Percentiles rank a stretch among this genome's conserved stretches.
Conservation (phyloP, 2,113 vertebrate species). For the Speoplatyrhinus poulsoni region DNA sequence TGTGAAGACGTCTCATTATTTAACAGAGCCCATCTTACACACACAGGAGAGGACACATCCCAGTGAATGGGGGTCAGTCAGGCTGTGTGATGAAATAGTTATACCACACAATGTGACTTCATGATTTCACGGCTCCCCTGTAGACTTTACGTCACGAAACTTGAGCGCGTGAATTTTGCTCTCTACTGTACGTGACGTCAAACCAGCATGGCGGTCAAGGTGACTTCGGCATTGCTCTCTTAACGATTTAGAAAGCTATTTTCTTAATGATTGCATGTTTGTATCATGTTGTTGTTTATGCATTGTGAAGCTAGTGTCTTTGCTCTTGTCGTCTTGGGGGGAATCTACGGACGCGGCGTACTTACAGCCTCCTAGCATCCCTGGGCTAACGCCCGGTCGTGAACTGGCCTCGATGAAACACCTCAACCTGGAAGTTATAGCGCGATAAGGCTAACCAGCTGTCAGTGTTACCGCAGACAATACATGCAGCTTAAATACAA, state of each 20-base stretch:
- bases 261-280: slow-evolving; percentile 23
- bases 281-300: slow-evolving; percentile 5
- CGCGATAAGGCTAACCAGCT: slow-evolving; percentile 41
- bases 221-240: slow-evolving; percentile 83
- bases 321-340: neutral
- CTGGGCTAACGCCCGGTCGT: slow-evolving; percentile 49
- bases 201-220: slow-evolving; percentile 97
- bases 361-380: slow-evolving; percentile 49
- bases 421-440: slow-evolving; percentile 44
- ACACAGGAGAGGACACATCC: too few species aligned
- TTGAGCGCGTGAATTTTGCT: slow-evolving; percentile 64
- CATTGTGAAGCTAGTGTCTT: neutral
- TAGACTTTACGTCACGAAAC: neutral
- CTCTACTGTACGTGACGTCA: slow-evolving; percentile 76
- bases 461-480: neutral
- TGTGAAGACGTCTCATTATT: too few species aligned
- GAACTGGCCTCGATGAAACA: slow-evolving; percentile 16
- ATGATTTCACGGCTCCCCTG: neutral
- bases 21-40: too few species aligned
- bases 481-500: neutral
- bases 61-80: too few species aligned
- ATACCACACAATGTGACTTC: neutral
- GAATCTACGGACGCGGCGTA: slow-evolving; percentile 2
- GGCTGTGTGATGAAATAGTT: neutral
- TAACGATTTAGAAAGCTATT: slow-evolving; percentile 37